Evolutionary conservation across 1,140 invertebrate species (phyloP).

Genomic region (Diabrotica undecimpunctata): DNA sequence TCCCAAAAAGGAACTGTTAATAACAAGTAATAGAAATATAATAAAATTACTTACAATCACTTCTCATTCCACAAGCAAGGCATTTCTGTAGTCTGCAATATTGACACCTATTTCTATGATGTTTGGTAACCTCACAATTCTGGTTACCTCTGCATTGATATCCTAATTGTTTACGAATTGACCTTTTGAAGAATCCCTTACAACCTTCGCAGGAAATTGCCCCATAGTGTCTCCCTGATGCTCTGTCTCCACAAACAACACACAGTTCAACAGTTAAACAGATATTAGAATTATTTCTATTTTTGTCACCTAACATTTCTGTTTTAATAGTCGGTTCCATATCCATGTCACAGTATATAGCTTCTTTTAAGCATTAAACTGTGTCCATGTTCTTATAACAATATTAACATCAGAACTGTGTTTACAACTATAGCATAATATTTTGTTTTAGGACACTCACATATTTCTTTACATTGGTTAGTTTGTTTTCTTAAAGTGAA

Average conservation of each 20-base stretch:
- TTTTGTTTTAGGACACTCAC: background rate
- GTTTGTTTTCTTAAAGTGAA: background rate
- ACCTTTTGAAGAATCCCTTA: constrained; percentile 90
- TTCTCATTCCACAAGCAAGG: constrained; percentile 93
- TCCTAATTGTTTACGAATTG: constrained; percentile 90
- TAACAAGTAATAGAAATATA: background rate
- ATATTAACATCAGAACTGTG: background rate
- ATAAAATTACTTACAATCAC: constrained; percentile 81
- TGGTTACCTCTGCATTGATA: constrained; percentile 93
- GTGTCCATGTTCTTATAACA: too few relatives aligned
- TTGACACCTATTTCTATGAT: constrained; percentile 95
- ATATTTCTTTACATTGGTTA: background rate
- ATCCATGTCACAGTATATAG: constrained; percentile 15
- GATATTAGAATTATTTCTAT: constrained; percentile 36
- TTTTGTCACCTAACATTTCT: constrained; percentile 39
- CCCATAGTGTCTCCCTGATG: constrained; percentile 91
- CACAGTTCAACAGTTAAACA: constrained; percentile 71
- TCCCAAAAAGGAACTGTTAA: too few relatives aligned
- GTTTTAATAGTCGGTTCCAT: constrained; percentile 34
- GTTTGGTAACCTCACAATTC: constrained; percentile 96
- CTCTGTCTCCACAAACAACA: constrained; percentile 90
- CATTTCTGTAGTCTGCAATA: constrained; percentile 97
- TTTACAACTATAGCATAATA: background rate
- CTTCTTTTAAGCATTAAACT: too few relatives aligned
- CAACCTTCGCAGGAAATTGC: constrained; percentile 92